Base-by-base conservation (phyloP, 2,113 vertebrate genomes). In the Muntiacus reevesi region DNA sequence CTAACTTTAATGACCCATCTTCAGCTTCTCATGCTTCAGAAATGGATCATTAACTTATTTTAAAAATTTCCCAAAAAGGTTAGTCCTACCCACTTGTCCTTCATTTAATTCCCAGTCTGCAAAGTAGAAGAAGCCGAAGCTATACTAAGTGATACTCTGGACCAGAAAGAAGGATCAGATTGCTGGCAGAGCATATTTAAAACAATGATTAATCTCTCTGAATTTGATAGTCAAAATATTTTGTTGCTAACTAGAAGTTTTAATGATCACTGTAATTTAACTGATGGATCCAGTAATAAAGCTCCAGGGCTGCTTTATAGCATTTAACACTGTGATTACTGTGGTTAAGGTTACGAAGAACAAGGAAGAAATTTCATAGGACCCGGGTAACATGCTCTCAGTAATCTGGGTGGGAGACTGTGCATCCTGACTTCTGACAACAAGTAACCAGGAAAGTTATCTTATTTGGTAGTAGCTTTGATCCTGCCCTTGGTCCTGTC, bases 141-240 rank as follows among this genome's bases (percentile, higher is more conserved):
- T n/a, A 23, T 76, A 19, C 36, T 94, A 95, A 98, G 96, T 95
- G 95, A 84, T 33, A 52, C 86, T 55, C 91, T 27, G 55, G 40
- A 57, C 15, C 17, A 67, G 89, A 57, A 95, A 96, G 78, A 94
- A 90, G 60, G 97, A 84, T n/a, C 16, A 55, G 30, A 86, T 87
- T 96, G 84, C 17, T 2, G 54, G 92, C 17, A 82, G 52, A 92
- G 78, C 33, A 92, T 93, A 97, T 97, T 95, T 88, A 92, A 97
- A 95, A 89, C n/a, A 87, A 97, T 88, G 92, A 98, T 97, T 95
- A 98, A 89, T 98, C 94, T 97, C 43, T 97, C 30, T 95, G 88
- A 97, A 94, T 88, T 98, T 98, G 92, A 97, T 78, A 98, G 76
- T 97, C 92, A 97, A 98, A 98, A 98, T 54, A 97, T 94, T 98